phyloP scores from a whole-genome alignment of 2,797 vertebrate species.

The Enteromius afrohamiltoni region DNA sequence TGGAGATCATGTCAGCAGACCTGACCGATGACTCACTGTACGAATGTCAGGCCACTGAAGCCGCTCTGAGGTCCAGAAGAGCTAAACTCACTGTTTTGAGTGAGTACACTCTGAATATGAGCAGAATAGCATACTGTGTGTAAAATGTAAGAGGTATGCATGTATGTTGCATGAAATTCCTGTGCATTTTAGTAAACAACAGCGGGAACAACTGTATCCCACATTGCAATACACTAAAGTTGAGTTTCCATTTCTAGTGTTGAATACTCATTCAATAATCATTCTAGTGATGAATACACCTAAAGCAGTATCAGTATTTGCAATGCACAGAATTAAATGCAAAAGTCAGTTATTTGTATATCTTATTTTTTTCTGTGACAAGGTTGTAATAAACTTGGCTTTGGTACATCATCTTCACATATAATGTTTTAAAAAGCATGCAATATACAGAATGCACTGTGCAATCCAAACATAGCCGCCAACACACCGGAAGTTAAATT shows the following conservation, averaged over 20 bases:
- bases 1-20: conserved; percentile 89
- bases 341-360: too few relatives aligned
- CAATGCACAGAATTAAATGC: not conserved
- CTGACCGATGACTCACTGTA: conserved; percentile 92
- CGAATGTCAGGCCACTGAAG: conserved; percentile 96
- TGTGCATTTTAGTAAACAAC: not conserved
- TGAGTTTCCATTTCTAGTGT: not conserved
- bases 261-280: too few relatives aligned
- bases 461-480: not conserved
- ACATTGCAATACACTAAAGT: not conserved
- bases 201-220: not conserved
- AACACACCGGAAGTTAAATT: not conserved
- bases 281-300: not conserved
- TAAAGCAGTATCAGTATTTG: not conserved
- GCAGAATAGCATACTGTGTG: not conserved
- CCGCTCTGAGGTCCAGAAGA: conserved; percentile 87
- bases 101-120: conserved; percentile 69
- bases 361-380: not conserved
- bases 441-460: not conserved
- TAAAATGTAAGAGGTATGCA: not conserved
- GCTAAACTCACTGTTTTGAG: conserved; percentile 93
- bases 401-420: not conserved
- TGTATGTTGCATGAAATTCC: not conserved
- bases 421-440: not conserved
- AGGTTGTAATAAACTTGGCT: not conserved